phyloP scores from a whole-genome alignment of 1,140 invertebrate species.

The Steinernema khuongi region DNA sequence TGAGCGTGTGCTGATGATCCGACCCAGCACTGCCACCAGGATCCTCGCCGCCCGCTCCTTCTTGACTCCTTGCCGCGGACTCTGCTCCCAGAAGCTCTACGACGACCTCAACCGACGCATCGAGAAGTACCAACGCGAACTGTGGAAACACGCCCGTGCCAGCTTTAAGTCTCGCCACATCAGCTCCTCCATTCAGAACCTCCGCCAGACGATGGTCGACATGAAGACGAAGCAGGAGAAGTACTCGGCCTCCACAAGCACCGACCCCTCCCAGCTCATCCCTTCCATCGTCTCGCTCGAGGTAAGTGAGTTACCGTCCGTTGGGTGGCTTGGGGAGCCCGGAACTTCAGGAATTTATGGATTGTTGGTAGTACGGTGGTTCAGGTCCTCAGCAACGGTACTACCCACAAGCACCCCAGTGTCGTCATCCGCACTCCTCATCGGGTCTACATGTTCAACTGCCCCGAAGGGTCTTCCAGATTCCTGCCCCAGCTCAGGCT shows the following conservation, averaged over 20 bases:
- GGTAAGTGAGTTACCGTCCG: constrained; percentile 6
- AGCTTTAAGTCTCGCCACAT: constrained; percentile 23
- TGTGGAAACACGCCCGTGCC: constrained; percentile 9
- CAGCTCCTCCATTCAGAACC: constrained; percentile 27
- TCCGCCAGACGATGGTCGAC: constrained; percentile 18
- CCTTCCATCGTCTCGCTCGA: constrained; percentile 31
- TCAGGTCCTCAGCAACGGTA: constrained; percentile 51
- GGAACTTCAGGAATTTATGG: not conserved
- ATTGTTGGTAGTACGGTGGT: no score
- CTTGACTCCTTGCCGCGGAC: no score
- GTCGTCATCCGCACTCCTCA: constrained; percentile 46
- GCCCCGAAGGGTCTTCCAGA: constrained; percentile 45
- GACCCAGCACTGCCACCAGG: no score
- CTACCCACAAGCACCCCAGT: constrained; percentile 43
- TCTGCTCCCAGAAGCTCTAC: constrained; percentile 4
- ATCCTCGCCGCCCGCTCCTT: no score
- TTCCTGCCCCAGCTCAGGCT: constrained; percentile 39
- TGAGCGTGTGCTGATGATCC: no score
- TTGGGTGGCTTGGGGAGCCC: not conserved
- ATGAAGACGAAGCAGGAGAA: constrained; percentile 27
- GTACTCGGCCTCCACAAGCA: constrained; percentile 11
- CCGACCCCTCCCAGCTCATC: constrained; percentile 22
- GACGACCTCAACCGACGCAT: not conserved
- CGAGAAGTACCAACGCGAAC: constrained; percentile 6
- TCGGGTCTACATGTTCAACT: constrained; percentile 50